Base-by-base conservation (phyloP, 2,113 vertebrate genomes). In the Oreochromis tanganicae region DNA sequence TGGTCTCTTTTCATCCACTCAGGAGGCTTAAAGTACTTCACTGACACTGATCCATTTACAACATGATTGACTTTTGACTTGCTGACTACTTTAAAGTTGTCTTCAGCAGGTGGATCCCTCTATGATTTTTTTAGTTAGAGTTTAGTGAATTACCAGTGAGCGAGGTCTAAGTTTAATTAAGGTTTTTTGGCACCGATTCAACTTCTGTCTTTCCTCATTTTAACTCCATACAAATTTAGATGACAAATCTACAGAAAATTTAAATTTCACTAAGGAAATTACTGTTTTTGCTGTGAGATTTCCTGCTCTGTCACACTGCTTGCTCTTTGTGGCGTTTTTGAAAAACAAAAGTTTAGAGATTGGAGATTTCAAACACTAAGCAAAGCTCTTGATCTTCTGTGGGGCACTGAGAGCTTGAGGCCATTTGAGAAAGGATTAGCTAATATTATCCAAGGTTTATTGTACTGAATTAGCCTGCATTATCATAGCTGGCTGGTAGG, bases 381-480 rank as follows among this genome's bases (percentile, higher is more conserved):
- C 88, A 92, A 88, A 90, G 89, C 80, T 32, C 71, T 78, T 92
- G 89, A 87, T 84, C 89, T 88, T 89, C 46, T 56, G 54, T 56
- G 71, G 81, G 43, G 9, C 57, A 52, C 80, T 81, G 78, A 79
- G 75, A 63, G 80, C 73, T 91, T 85, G 89, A 92, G 90, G 92
- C 84, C 88, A 87, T 95, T 94, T 94, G 89, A 87, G 90, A 85
- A 75, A 87, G 89, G 93, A 96, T 95, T 82, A 95, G 86, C 90
- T 94, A 87, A 95, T 90, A 95, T 92, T 92, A 94, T 92, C 89
- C 21, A 9, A 91, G 85, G 85, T 89, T 93, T 93, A 92, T 80
- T 14, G 9, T 81, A 84, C 87, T 85, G 66, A 95, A 90, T 92
- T 95, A 95, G 86, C 52, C 84, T 73, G 52, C 57, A 87, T 89